Evolutionary conservation across 2,888 invertebrate genomes (phyloP), one percentile per base, ranked within the genome.

Genomic region (Idaea aversata): DNA sequence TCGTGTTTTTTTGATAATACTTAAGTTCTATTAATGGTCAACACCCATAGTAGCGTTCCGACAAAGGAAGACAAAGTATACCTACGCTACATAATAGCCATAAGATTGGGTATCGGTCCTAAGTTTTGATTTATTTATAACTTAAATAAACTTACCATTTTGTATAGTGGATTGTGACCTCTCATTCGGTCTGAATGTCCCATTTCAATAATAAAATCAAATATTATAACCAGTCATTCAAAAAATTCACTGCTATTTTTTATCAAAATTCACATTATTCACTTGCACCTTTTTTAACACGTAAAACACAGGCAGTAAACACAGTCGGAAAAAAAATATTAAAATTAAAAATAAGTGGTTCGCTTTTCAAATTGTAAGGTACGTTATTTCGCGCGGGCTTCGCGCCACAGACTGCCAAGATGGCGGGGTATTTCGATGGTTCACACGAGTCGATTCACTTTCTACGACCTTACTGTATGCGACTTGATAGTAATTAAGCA

Each of bases 401-500:
- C 90, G 88, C 90, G 84, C 88, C 86, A 87, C 85, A 86, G 90
- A 93, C 92, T 93, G 90, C 81, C 87, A 91, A 91, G 86, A 92
- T 90, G 91, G 91, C 88, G 89, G 88, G 75, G 87, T 91, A 91
- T 90, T 93, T 91, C 88, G 91, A 90, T 88, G 88, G 90, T 91
- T 93, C 92, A 92, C 92, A 91, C 90, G 85, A 90, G 91, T 85
- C 92, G 87, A 91, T 91, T 93, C 91, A 93, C 92, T 93, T 93
- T 93, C 92, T 93, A 93, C 91, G 92, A 92, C 92, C 92, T 93
- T 92, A 93, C 86, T 88, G 88, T 90, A 86, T 91, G 88, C 86
- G 88, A 87, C 88, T 88, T 83, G 85, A 89, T 90, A 91, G 85
- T 91, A 91, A 93, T 92, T 91, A 92, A 88, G 86, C 87, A 88